Evolutionary conservation across 2,888 invertebrate genomes (phyloP).

Genomic region (Petrolisthes manimaculis): DNA sequence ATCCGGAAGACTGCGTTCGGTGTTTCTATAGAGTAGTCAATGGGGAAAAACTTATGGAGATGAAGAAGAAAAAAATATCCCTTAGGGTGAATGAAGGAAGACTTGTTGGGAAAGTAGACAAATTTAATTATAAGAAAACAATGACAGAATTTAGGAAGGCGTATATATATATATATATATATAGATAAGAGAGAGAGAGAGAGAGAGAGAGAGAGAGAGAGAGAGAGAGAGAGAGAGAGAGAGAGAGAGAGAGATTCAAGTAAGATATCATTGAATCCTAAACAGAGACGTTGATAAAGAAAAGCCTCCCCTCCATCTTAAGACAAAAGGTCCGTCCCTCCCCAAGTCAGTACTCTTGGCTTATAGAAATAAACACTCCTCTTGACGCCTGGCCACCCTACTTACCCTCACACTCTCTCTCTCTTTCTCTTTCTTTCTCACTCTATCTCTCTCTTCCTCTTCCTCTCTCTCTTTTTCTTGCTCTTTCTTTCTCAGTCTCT

Average conservation of each 20-base stretch:
- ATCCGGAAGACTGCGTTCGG: too few relatives aligned
- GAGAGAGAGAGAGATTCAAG: too few relatives aligned
- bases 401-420: too few relatives aligned
- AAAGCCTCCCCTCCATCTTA: neutral
- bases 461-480: too few relatives aligned
- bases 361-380: neutral
- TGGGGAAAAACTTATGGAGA: neutral
- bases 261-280: neutral
- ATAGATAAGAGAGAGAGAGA: too few relatives aligned
- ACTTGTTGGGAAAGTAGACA: neutral
- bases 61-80: neutral
- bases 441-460: too few relatives aligned
- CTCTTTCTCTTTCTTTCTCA: too few relatives aligned
- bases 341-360: neutral
- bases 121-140: neutral
- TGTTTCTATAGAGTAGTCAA: too few relatives aligned
- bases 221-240: neutral
- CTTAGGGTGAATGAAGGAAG: neutral
- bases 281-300: neutral
- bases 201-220: conserved; percentile 3
- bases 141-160: neutral
- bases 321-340: neutral
- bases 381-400: neutral
- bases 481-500: neutral
- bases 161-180: neutral